Conservation (phyloP, 2,113 vertebrate species). For the Cyanocitta stelleri region DNA sequence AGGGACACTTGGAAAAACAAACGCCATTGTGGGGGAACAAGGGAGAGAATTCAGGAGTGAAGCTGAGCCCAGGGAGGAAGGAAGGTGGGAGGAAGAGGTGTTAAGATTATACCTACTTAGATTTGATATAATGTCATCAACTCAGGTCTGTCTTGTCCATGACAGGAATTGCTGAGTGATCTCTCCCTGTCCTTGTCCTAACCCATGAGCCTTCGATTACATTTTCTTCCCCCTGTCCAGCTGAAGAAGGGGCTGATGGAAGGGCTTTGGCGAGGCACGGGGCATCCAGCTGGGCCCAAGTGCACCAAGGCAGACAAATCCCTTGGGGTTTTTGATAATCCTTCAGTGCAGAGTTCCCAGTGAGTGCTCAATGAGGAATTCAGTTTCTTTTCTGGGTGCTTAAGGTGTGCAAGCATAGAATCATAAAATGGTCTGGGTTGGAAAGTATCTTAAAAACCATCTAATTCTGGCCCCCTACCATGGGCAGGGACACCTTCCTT, state of each 20-base stretch:
- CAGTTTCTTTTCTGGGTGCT: neutral
- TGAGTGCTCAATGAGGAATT: neutral
- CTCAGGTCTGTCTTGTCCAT: neutral
- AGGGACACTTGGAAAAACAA: neutral
- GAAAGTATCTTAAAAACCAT: neutral
- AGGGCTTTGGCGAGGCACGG: neutral
- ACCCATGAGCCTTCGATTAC: fast-evolving
- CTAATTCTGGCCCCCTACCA: neutral
- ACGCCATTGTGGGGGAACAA: neutral
- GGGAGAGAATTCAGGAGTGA: neutral
- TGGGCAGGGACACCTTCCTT: neutral
- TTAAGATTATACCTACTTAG: neutral
- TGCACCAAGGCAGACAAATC: neutral
- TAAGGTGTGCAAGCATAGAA: neutral
- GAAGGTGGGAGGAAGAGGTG: neutral
- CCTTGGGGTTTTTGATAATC: neutral
- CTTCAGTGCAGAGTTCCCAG: neutral
- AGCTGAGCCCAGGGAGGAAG: neutral
- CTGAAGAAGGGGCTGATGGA: neutral
- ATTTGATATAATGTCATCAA: neutral
- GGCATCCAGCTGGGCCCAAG: neutral
- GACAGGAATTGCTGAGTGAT: neutral
- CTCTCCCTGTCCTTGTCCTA: neutral
- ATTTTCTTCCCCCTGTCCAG: neutral
- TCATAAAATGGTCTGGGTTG: neutral